Conservation (phyloP, 2,113 vertebrate genomes). For the Gnathonemus echidnorhynchus region DNA sequence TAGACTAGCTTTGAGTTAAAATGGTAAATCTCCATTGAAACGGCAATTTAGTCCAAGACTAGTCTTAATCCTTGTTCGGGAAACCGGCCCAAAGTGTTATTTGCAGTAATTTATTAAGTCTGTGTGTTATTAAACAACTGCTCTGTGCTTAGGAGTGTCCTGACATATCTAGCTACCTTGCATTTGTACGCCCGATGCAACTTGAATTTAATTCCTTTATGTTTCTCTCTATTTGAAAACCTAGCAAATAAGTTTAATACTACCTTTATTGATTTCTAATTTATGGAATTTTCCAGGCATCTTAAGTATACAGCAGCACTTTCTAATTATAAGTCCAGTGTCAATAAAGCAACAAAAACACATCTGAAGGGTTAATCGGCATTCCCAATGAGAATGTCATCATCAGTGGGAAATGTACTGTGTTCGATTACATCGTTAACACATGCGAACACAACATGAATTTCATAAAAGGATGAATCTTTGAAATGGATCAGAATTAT, state of each 20-base stretch:
- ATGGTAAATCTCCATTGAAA: too few species aligned
- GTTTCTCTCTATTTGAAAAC: neutral
- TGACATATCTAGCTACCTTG: neutral
- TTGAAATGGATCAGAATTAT: neutral
- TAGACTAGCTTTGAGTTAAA: too few species aligned
- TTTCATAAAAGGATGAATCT: neutral
- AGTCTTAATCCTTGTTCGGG: too few species aligned
- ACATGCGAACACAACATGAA: neutral
- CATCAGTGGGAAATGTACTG: neutral
- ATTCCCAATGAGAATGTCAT: neutral
- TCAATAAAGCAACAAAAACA: neutral
- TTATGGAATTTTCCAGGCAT: neutral
- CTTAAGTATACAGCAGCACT: neutral
- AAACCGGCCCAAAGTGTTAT: neutral
- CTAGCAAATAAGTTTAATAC: neutral
- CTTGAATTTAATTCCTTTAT: neutral
- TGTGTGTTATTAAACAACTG: neutral
- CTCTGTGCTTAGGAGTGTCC: neutral
- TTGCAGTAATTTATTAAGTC: neutral
- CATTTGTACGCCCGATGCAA: neutral
- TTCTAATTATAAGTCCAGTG: neutral
- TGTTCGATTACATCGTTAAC: neutral
- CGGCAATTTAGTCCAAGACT: too few species aligned
- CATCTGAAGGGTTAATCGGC: neutral
- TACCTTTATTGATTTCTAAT: neutral